Conservation (phyloP, 2,113 vertebrate species). For the Thamnophis sirtalis region DNA sequence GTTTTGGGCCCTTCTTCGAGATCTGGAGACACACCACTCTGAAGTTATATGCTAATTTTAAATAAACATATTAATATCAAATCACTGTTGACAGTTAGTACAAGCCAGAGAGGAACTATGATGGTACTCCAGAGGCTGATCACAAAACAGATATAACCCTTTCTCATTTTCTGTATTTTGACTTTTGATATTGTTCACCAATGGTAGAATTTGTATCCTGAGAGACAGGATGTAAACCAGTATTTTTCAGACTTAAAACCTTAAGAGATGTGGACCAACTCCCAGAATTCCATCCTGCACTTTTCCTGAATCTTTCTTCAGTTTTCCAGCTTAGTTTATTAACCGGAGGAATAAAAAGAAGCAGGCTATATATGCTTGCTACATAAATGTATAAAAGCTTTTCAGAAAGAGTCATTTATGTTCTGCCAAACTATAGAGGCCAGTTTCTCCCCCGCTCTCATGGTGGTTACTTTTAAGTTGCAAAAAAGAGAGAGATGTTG, state of each 20-base stretch:
- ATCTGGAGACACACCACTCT: not conserved
- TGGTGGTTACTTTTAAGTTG: not conserved
- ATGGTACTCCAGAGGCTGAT: not conserved
- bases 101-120: not conserved
- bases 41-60: not conserved
- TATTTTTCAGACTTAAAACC: not conserved
- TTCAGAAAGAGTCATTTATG: not conserved
- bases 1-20: not conserved
- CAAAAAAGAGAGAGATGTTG: not conserved
- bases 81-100: not conserved
- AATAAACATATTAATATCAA: not conserved
- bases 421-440: not conserved
- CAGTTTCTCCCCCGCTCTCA: not conserved
- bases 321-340: not conserved
- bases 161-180: not conserved
- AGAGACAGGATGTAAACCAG: not conserved
- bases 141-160: not conserved
- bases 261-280: not conserved
- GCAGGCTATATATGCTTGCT: not conserved
- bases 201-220: not conserved
- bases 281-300: not conserved
- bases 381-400: not conserved
- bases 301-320: not conserved
- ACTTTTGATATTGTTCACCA: not conserved
- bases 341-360: not conserved